These are phyloP conservation scores for Dynastes maya DNA, from an alignment of 2,888 invertebrate genomes.

Conservation along the genomic window DNA sequence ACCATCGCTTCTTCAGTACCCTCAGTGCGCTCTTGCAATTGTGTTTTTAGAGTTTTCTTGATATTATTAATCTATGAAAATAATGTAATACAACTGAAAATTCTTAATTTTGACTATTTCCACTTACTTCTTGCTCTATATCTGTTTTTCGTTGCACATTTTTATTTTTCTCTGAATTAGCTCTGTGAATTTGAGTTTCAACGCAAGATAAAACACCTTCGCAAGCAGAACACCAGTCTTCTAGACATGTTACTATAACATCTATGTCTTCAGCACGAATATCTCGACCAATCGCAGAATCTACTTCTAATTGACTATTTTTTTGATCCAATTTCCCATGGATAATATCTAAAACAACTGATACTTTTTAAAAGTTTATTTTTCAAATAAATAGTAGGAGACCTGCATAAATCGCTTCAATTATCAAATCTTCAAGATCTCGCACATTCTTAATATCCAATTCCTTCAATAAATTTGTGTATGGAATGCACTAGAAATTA, in stretches of 20 bases:
- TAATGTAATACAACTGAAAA: slow-evolving; percentile 34
- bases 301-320: slow-evolving; percentile 93
- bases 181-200: slow-evolving; percentile 89
- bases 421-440: slow-evolving; percentile 96
- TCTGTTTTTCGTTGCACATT: slow-evolving; percentile 85
- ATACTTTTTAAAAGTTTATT: slow-evolving; percentile 25
- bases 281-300: slow-evolving; percentile 94
- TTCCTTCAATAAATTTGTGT: slow-evolving; percentile 87
- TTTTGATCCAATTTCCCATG: slow-evolving; percentile 97
- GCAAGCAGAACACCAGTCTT: slow-evolving; percentile 93
- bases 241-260: slow-evolving; percentile 85
- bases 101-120: background rate
- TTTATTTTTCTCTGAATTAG: slow-evolving; percentile 88
- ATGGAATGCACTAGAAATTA: slow-evolving; percentile 83
- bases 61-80: slow-evolving; percentile 83
- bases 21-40: slow-evolving; percentile 75
- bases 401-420: slow-evolving; percentile 98
- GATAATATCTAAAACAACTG: slow-evolving; percentile 83
- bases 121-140: slow-evolving; percentile 86
- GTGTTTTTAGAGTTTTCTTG: slow-evolving; percentile 90
- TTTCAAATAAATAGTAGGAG: slow-evolving; percentile 54
- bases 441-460: slow-evolving; percentile 93
- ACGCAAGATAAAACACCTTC: slow-evolving; percentile 91
- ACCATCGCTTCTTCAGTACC: slow-evolving; percentile 91
- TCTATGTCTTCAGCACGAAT: slow-evolving; percentile 89